Base-by-base conservation (phyloP, 2,888 invertebrate genomes). In the Lutraria lutraria region DNA sequence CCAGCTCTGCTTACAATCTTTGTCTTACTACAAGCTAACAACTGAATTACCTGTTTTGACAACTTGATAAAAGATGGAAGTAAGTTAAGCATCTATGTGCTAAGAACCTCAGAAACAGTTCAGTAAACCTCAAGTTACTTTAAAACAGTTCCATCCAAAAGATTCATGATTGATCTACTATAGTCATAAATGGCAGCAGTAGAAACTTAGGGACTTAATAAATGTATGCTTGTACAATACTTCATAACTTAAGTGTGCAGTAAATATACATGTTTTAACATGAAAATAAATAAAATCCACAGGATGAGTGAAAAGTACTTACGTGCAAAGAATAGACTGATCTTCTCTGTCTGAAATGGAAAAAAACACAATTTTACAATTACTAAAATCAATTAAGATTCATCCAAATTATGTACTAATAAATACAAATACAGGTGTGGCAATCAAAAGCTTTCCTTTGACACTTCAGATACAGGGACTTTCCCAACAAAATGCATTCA, bases 241-340 rank as follows among this genome's bases (percentile, higher is more conserved):
- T 76, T 76, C 16, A 76, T 76, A 19, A 76, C 31, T 12, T 25
- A 25, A 68, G 63, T 10, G 63, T 68, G 2, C 25, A n/a, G 25
- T 68, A 68, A 68, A 68, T 25, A 68, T 16, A 56, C n/a, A 25
- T 68, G 2, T 25, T 68, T 25, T 25, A 68, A 68, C 25, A 68
- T 4, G 63, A 68, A 68, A 68, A n/a, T 25, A n/a, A 25, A 68
- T 68, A 68, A 68, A 25, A 68, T 68, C 63, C 63, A 12, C 0
- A 76, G 34, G 34, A 76, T 76, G 81, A 29, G 31, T 81, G 52
- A 81, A 53, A 8, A 81, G 56, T 79, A 96, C 97, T 96, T 94
- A 97, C 95, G 99, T 99, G 97, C 99, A 99, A 94, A 99, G 97
- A 96, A 99, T 99, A 83, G 99, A 99, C 97, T 99, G 99, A 97